Conservation (phyloP, 2,797 vertebrate genomes). For the Urophycis tenuis region DNA sequence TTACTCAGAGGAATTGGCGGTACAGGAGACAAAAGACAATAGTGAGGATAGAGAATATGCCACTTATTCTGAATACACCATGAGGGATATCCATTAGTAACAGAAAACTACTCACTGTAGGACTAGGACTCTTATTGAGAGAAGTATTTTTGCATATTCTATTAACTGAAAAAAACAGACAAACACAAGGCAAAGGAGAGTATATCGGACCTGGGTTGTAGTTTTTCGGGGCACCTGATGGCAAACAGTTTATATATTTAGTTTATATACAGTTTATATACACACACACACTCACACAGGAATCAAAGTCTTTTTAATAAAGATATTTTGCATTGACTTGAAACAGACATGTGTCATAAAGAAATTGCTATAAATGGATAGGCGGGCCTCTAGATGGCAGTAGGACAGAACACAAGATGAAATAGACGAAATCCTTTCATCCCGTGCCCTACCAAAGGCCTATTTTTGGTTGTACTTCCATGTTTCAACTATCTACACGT, state of each 20-base stretch:
- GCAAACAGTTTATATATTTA: too few species aligned
- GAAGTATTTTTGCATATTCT: not conserved
- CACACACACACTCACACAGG: not conserved
- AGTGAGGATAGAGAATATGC: slow-evolving; percentile 45
- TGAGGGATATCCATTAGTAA: slow-evolving; percentile 53
- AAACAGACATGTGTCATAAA: not conserved
- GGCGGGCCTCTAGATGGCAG: slow-evolving; percentile 5
- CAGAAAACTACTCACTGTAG: slow-evolving; percentile 17
- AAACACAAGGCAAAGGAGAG: not conserved
- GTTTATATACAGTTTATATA: not conserved
- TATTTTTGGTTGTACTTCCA: not conserved
- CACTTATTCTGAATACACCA: slow-evolving; percentile 38
- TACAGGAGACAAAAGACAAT: slow-evolving; percentile 55
- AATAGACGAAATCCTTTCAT: not conserved
- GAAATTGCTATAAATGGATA: not conserved
- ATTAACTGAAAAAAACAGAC: not conserved
- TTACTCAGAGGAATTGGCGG: slow-evolving; percentile 45
- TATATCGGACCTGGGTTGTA: not conserved
- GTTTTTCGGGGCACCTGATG: too few species aligned
- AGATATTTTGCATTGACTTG: not conserved
- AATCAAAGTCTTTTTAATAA: not conserved
- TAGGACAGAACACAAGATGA: not conserved
- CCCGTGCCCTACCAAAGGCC: not conserved
- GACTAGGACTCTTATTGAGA: not conserved
- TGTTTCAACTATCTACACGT: not conserved